phyloP scores from a whole-genome alignment of 2,888 invertebrate species.

The Sminthurides aquaticus region DNA sequence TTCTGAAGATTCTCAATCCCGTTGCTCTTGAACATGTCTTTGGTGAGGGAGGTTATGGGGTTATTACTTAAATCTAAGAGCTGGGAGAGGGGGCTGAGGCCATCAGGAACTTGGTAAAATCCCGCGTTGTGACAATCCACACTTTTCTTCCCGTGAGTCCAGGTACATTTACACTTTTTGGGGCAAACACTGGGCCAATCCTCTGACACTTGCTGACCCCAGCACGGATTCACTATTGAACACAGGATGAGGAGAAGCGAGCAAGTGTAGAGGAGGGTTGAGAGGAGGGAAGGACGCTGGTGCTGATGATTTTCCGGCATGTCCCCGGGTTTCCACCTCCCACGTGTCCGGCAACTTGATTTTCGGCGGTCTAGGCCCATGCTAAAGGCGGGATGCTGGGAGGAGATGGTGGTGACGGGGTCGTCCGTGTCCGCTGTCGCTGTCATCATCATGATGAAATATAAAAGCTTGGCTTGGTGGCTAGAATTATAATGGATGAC shows the following conservation, averaged over 20 bases:
- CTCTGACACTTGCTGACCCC: slow-evolving; percentile 17
- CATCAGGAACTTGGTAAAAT: slow-evolving; percentile 66
- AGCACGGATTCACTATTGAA: background rate
- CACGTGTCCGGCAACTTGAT: background rate
- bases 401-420: background rate
- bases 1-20: slow-evolving; percentile 77
- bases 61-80: slow-evolving; percentile 78
- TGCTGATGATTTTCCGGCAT: background rate
- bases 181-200: slow-evolving; percentile 56
- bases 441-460: background rate
- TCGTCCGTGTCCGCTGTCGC: background rate
- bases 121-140: slow-evolving; percentile 76
- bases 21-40: slow-evolving; percentile 69
- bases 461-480: background rate
- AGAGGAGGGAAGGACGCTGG: background rate
- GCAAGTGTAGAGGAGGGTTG: background rate
- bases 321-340: background rate
- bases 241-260: slow-evolving; percentile 1
- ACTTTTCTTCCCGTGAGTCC: slow-evolving; percentile 78
- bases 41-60: slow-evolving; percentile 63
- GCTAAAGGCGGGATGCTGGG: background rate
- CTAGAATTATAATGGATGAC: background rate
- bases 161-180: slow-evolving; percentile 78
- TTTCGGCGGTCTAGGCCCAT: background rate
- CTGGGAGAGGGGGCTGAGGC: slow-evolving; percentile 71